Evolutionary conservation across 2,888 invertebrate genomes (phyloP).

Genomic region (Rhagophthalmus giganteus): DNA sequence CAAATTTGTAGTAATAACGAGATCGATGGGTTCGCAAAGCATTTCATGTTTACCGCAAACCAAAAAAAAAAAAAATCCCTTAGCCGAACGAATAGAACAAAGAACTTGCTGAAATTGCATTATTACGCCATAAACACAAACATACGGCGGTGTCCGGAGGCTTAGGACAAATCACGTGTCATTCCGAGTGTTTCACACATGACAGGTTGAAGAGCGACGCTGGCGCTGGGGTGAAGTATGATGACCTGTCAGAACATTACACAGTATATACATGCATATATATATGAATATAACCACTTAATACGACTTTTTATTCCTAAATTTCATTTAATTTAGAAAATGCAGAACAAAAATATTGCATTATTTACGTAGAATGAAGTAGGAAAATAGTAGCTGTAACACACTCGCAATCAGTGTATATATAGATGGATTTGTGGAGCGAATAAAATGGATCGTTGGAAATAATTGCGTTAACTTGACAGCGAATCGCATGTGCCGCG

Average conservation of each 20-base stretch:
- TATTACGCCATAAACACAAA: slow-evolving; percentile 34
- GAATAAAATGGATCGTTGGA: slow-evolving; percentile 41
- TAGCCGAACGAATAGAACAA: slow-evolving; percentile 33
- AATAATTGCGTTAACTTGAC: slow-evolving; percentile 41
- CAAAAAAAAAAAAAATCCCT: slow-evolving; percentile 28
- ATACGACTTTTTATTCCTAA: slow-evolving; percentile 15
- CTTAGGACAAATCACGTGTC: slow-evolving; percentile 37
- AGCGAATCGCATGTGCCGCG: slow-evolving; percentile 36
- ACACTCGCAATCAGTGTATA: no score
- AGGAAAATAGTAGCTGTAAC: no score
- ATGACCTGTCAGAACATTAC: slow-evolving; percentile 30
- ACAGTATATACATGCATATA: slow-evolving; percentile 11
- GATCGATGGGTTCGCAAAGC: slow-evolving; percentile 7
- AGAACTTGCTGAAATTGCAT: slow-evolving; percentile 32
- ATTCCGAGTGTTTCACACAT: slow-evolving; percentile 33
- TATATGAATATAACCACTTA: slow-evolving; percentile 18
- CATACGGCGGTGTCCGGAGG: slow-evolving; percentile 26
- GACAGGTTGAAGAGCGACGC: slow-evolving; percentile 25
- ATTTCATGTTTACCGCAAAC: slow-evolving; percentile 13
- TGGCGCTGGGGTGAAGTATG: slow-evolving; percentile 30
- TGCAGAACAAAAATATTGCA: no score
- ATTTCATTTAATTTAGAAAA: no score
- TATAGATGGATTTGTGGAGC: slow-evolving; percentile 37
- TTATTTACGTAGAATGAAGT: no score
- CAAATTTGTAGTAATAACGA: slow-evolving; percentile 15